These are phyloP conservation scores for Oxyruncus cristatus DNA, from an alignment of 2,113 vertebrate genomes.

Conservation along the genomic window DNA sequence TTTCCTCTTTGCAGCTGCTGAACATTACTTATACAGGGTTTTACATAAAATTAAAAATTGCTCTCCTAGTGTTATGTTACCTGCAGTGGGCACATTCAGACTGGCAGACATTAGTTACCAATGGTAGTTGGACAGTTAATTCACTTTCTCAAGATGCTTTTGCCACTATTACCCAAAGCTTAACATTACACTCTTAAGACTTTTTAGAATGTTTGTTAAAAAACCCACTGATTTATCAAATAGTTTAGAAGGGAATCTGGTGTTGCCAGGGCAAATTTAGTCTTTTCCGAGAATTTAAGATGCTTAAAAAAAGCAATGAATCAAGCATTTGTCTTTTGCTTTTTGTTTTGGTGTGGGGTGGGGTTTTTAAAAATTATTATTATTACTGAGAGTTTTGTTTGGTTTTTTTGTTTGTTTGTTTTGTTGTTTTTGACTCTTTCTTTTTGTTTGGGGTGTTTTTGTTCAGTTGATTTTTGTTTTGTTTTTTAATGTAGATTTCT, in stretches of 20 bases:
- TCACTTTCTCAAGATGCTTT: background rate
- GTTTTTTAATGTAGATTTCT: background rate
- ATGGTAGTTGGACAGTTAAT: background rate
- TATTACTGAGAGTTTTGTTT: too few relatives aligned
- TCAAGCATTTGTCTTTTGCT: background rate
- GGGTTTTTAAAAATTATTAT: background rate
- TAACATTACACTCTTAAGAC: background rate
- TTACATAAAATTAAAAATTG: background rate
- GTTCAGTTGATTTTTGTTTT: too few relatives aligned
- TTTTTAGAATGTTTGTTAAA: background rate
- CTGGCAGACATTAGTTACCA: background rate
- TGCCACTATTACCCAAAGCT: background rate
- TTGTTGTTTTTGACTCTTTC: too few relatives aligned
- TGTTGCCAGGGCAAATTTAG: background rate
- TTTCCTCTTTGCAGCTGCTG: background rate
- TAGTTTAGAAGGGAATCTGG: background rate
- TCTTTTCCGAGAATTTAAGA: background rate
- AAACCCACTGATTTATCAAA: background rate
- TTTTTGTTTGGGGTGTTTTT: too few relatives aligned
- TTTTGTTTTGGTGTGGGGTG: background rate
- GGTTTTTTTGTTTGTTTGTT: too few relatives aligned
- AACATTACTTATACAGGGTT: background rate
- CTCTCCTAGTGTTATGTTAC: background rate
- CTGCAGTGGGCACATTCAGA: background rate
- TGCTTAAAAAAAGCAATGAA: background rate